phyloP scores from a whole-genome alignment of 1,140 invertebrate species.

The Drosophila triauraria region DNA sequence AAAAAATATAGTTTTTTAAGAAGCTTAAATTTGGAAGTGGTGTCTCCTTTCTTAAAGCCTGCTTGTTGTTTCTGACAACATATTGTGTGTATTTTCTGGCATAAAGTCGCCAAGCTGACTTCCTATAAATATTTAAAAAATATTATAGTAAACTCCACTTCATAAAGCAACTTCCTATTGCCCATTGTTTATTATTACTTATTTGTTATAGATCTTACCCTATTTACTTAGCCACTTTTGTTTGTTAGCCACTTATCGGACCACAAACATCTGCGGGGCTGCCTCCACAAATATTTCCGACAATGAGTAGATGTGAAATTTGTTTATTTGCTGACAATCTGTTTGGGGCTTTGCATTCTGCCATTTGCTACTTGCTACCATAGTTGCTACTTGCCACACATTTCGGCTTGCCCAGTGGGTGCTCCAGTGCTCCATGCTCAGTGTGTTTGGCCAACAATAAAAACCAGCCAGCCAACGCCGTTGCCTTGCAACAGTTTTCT shows the following conservation, averaged over 20 bases:
- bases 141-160: not conserved
- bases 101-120: not conserved
- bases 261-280: conserved; percentile 39
- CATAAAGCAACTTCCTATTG: not conserved
- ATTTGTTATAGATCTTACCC: conserved; percentile 8
- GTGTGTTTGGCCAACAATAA: conserved; percentile 53
- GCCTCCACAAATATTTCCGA: conserved; percentile 26
- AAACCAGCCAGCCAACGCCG: conserved; percentile 31
- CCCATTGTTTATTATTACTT: conserved; percentile 4
- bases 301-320: conserved; percentile 38
- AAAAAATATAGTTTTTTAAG: too few species aligned
- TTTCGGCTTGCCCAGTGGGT: conserved; percentile 33
- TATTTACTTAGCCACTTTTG: conserved; percentile 31
- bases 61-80: not conserved
- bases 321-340: conserved; percentile 50
- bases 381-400: conserved; percentile 35
- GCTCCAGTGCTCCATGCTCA: conserved; percentile 19
- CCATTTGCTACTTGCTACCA: conserved; percentile 24
- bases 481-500: conserved; percentile 54
- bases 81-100: not conserved
- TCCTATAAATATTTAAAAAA: conserved; percentile 5
- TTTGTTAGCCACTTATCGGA: conserved; percentile 47
- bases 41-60: not conserved
- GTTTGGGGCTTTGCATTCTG: conserved; percentile 39
- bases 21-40: not conserved